These are phyloP conservation scores for Oxyscelio sp. DNA, from an alignment of 2,888 invertebrate species.

Conservation along the genomic window DNA sequence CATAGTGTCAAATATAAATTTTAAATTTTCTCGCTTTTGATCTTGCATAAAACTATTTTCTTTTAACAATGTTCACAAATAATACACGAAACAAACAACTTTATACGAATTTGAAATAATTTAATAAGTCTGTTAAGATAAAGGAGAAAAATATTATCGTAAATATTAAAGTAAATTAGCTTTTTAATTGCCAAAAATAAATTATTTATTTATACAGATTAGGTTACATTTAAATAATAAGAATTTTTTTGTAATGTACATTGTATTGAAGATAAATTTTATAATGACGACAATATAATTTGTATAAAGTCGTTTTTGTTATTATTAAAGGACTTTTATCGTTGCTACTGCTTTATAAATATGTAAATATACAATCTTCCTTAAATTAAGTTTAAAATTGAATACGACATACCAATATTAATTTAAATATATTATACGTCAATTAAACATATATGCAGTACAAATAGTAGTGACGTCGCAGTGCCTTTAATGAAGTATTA, in stretches of 20 bases:
- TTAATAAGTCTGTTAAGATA: too few relatives aligned
- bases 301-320: neutral
- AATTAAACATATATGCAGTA: too few relatives aligned
- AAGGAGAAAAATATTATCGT: too few relatives aligned
- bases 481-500: constrained; percentile 16
- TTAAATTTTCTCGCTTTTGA: constrained; percentile 24
- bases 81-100: constrained; percentile 15
- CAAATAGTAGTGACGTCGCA: constrained; percentile 18
- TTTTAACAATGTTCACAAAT: constrained; percentile 25
- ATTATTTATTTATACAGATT: too few relatives aligned
- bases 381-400: too few relatives aligned
- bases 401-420: too few relatives aligned
- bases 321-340: constrained; percentile 6
- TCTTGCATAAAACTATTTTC: constrained; percentile 14
- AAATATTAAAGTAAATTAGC: too few relatives aligned
- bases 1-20: neutral
- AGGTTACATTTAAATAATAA: too few relatives aligned
- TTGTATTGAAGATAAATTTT: too few relatives aligned
- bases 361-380: neutral
- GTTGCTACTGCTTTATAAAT: neutral
- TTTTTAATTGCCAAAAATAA: too few relatives aligned
- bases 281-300: neutral
- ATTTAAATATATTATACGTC: too few relatives aligned
- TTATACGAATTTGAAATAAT: constrained; percentile 18
- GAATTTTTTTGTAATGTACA: too few relatives aligned